Conservation (phyloP, 2,113 vertebrate genomes). For the Poicephalus meyeri region DNA sequence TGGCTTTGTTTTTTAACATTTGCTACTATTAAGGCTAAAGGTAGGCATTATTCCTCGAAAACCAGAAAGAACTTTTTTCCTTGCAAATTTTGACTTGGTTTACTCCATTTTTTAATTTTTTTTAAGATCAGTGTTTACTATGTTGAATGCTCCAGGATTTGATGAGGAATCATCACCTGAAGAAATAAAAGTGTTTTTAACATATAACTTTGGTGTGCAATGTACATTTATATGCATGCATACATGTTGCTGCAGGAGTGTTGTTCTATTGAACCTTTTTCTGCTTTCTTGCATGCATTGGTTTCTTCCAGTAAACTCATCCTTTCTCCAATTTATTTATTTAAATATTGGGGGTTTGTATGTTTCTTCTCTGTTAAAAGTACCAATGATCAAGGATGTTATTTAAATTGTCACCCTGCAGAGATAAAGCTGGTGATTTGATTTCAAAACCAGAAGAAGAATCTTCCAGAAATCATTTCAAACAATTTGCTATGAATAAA, state of each 20-base stretch:
- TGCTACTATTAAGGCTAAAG: neutral
- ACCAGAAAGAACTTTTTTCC: neutral
- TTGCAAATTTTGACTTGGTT: neutral
- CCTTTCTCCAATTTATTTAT: neutral
- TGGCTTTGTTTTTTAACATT: neutral
- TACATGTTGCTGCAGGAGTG: neutral
- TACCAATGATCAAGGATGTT: neutral
- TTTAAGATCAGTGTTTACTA: neutral
- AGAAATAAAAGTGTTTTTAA: neutral
- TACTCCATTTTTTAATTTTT: neutral
- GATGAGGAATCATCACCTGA: neutral
- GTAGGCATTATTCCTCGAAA: neutral
- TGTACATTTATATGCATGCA: neutral
- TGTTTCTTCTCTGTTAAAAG: neutral
- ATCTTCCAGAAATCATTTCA: conserved; percentile 35
- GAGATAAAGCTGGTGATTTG: conserved; percentile 5
- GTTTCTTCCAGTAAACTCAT: neutral
- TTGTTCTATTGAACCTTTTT: neutral
- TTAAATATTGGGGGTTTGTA: neutral
- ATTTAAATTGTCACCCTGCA: neutral
- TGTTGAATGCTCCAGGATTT: neutral
- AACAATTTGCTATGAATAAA: conserved; percentile 28
- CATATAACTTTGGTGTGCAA: fast-evolving
- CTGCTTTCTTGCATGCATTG: neutral
- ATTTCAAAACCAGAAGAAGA: conserved; percentile 22